Conservation (phyloP, 2,113 vertebrate genomes). For the Craseonycteris thonglongyai region DNA sequence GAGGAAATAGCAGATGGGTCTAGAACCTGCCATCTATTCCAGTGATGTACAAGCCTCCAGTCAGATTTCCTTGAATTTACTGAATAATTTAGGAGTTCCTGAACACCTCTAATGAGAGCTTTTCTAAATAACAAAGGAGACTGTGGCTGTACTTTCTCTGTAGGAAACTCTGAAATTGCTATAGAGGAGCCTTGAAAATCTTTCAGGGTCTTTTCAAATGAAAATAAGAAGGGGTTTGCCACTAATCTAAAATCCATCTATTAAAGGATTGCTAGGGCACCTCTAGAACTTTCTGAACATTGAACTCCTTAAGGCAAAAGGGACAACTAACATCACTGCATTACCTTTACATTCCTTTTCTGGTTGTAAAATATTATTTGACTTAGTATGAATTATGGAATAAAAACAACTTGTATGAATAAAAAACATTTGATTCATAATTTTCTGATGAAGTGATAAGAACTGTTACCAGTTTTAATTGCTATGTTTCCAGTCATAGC, state of each 20-base stretch:
- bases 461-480: background rate
- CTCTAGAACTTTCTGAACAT: background rate
- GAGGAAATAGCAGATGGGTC: background rate
- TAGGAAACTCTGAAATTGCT: background rate
- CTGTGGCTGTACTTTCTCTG: background rate
- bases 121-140: conserved; percentile 2
- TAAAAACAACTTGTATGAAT: background rate
- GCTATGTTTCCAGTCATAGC: background rate
- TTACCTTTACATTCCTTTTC: conserved; percentile 1
- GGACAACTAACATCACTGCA: background rate
- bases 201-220: background rate
- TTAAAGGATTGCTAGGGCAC: background rate
- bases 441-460: background rate
- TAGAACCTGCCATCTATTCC: background rate
- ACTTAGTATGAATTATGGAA: background rate
- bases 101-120: background rate
- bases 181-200: background rate
- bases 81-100: background rate
- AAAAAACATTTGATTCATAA: background rate
- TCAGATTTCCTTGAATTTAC: background rate
- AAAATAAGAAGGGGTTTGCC: background rate
- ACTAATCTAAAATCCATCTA: background rate
- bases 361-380: background rate
- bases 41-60: background rate
- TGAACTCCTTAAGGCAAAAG: conserved; percentile 2